A percentile compares a stretch with the other conserved stretches of the same genome.
phyloP scores from a whole-genome alignment of 2,888 invertebrate genomes.

The Dynastes tityus region DNA sequence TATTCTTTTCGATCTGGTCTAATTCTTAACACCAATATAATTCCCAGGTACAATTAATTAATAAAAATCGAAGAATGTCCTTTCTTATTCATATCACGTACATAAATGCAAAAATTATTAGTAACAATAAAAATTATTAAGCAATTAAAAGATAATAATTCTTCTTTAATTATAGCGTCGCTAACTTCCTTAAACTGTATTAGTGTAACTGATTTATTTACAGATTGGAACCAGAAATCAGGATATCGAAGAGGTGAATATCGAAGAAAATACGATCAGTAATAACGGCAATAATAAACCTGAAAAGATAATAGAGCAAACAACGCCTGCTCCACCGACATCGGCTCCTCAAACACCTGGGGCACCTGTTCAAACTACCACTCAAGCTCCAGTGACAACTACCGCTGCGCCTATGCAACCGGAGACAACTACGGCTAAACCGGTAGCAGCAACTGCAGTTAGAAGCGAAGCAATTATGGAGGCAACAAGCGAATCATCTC shows the following conservation, averaged over 20 bases:
- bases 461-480: not conserved
- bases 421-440: slow-evolving; percentile 13
- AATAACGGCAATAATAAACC: slow-evolving; percentile 48
- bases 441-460: not conserved
- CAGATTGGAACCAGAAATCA: slow-evolving; percentile 34
- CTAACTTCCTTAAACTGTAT: not conserved
- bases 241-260: slow-evolving; percentile 47
- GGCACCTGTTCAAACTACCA: slow-evolving; percentile 32
- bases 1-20: not conserved
- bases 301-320: slow-evolving; percentile 50
- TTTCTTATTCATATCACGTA: slow-evolving; percentile 4
- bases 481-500: not conserved
- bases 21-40: not conserved
- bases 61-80: not conserved
- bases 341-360: slow-evolving; percentile 46
- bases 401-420: not conserved
- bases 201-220: slow-evolving; percentile 8
- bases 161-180: not conserved
- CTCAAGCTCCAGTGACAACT: slow-evolving; percentile 4
- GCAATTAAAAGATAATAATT: slow-evolving; percentile 15
- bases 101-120: slow-evolving; percentile 1
- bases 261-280: slow-evolving; percentile 52
- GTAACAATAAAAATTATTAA: not conserved
- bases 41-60: not conserved
- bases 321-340: slow-evolving; percentile 39